phyloP scores from a whole-genome alignment of 2,113 vertebrate genomes.

The Halcyon senegalensis region DNA sequence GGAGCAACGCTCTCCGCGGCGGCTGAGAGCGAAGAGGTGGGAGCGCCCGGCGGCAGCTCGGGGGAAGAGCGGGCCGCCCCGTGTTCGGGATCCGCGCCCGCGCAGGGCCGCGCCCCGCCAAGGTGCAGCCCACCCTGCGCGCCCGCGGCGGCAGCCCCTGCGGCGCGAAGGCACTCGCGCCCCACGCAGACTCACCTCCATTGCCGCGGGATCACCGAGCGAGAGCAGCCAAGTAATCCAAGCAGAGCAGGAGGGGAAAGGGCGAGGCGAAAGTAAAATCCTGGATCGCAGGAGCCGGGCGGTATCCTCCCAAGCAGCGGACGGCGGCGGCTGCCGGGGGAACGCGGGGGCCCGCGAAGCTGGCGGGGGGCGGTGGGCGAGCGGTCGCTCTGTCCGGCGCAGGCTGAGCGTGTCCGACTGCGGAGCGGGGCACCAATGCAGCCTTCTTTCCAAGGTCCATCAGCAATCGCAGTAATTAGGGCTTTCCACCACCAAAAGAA shows the following conservation, averaged over 20 bases:
- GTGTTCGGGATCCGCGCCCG: neutral
- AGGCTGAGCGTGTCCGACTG: constrained; percentile 65
- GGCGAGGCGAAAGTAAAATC: constrained; percentile 32
- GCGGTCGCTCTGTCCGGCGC: constrained; percentile 2
- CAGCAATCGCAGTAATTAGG: constrained; percentile 78
- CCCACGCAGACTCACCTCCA: constrained; percentile 72
- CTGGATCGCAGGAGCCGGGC: constrained; percentile 2
- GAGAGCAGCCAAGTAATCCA: constrained; percentile 73
- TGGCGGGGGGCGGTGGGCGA: neutral
- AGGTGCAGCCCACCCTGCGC: neutral
- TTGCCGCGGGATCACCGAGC: constrained; percentile 54
- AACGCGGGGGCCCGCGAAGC: neutral
- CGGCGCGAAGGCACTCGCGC: neutral
- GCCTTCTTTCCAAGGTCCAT: constrained; percentile 79
- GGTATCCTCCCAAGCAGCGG: constrained; percentile 22
- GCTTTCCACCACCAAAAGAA: constrained; percentile 74
- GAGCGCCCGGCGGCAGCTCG: neutral
- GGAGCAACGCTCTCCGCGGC: neutral
- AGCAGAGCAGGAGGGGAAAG: constrained; percentile 37
- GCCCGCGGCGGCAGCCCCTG: neutral
- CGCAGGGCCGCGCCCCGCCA: neutral
- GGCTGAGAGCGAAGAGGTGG: neutral
- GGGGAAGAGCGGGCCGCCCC: neutral
- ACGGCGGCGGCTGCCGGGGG: constrained; percentile 20
- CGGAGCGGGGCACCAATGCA: constrained; percentile 64